Evolutionary conservation across 2,113 vertebrate genomes (phyloP).

Genomic region (Barbus barbus): DNA sequence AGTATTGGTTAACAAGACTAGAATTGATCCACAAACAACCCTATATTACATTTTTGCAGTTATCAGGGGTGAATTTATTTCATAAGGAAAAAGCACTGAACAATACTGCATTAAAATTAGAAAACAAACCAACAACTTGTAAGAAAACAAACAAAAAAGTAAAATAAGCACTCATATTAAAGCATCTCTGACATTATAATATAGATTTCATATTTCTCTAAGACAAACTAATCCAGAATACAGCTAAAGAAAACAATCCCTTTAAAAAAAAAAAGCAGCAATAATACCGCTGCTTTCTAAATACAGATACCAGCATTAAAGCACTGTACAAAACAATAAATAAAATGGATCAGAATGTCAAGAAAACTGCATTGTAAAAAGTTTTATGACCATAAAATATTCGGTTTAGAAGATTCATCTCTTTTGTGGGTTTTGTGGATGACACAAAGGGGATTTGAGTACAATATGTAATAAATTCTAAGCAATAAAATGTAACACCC

Average conservation of each 20-base stretch:
- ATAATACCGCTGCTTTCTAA: constrained; percentile 42
- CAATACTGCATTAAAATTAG: constrained; percentile 22
- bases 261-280: constrained; percentile 36
- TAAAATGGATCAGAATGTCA: constrained; percentile 31
- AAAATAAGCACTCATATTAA: constrained; percentile 57
- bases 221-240: constrained; percentile 52
- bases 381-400: not conserved
- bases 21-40: constrained; percentile 44
- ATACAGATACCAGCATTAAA: constrained; percentile 31
- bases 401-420: not conserved
- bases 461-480: constrained; percentile 10
- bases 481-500: not conserved
- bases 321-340: constrained; percentile 53
- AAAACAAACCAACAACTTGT: not conserved
- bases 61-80: constrained; percentile 38
- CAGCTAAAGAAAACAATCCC: constrained; percentile 35
- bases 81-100: constrained; percentile 26
- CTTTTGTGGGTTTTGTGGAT: not conserved
- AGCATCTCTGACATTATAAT: constrained; percentile 56
- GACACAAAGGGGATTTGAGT: not conserved
- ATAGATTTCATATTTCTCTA: constrained; percentile 56
- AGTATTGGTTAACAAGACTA: constrained; percentile 35
- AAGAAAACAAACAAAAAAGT: not conserved
- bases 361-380: constrained; percentile 34
- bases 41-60: constrained; percentile 22